A percentile compares a stretch with the other conserved stretches of the same genome.
phyloP scores from a whole-genome alignment of 2,797 vertebrate species.

The Simalia tracyae region DNA sequence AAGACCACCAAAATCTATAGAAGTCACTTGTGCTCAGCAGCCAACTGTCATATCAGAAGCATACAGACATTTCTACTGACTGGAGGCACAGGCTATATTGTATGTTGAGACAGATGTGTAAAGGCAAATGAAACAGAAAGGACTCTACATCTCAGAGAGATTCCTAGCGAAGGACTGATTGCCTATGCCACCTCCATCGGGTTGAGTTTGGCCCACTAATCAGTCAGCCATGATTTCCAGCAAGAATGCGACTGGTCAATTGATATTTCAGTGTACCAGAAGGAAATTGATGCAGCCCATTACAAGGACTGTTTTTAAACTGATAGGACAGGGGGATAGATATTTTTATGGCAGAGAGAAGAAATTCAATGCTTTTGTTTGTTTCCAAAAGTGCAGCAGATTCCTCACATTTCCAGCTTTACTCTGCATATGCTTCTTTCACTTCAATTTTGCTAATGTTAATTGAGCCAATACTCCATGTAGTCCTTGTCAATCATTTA shows the following conservation, averaged over 20 bases:
- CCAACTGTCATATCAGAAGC: neutral
- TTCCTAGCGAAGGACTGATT: constrained; percentile 71
- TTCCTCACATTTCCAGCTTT: constrained; percentile 75
- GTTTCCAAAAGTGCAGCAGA: constrained; percentile 77
- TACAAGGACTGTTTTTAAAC: constrained; percentile 78
- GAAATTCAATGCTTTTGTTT: constrained; percentile 84
- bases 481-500: neutral
- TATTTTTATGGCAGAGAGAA: constrained; percentile 82
- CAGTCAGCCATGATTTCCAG: constrained; percentile 73
- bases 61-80: neutral
- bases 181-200: constrained; percentile 60
- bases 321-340: neutral
- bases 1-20: neutral
- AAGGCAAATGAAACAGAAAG: neutral
- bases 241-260: constrained; percentile 75
- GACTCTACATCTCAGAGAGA: constrained; percentile 28
- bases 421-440: neutral
- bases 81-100: neutral
- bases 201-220: constrained; percentile 78
- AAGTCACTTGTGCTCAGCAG: neutral
- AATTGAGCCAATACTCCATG: neutral
- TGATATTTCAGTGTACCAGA: constrained; percentile 82
- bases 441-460: neutral
- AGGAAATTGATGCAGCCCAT: constrained; percentile 83
- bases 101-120: constrained; percentile 9